A percentile compares a stretch with the other conserved stretches of the same genome.
Conservation (phyloP, 2,797 vertebrate species). For the Pampus argenteus region DNA sequence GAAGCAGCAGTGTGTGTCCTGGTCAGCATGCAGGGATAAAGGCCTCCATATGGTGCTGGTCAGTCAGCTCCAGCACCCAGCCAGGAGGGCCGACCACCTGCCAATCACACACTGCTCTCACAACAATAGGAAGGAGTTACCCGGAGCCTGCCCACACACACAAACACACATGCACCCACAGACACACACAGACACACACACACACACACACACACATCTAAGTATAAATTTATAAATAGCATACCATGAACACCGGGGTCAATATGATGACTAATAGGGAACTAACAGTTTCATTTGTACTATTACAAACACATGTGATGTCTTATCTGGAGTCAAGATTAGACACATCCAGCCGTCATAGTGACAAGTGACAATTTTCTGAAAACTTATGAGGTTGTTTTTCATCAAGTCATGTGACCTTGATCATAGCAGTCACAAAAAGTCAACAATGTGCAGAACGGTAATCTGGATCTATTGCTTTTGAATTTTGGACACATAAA, state of each 20-base stretch:
- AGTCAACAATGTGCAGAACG: too few species aligned
- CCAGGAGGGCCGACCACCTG: constrained; percentile 65
- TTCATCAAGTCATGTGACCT: too few species aligned
- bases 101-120: constrained; percentile 63
- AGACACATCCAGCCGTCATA: too few species aligned
- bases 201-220: too few species aligned
- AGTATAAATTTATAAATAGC: background rate
- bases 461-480: too few species aligned
- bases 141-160: constrained; percentile 3
- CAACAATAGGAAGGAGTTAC: constrained; percentile 50
- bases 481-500: too few species aligned
- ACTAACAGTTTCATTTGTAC: too few species aligned
- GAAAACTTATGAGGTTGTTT: too few species aligned
- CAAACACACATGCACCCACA: constrained; percentile 19
- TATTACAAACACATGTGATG: too few species aligned
- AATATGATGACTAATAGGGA: background rate
- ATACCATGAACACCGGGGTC: background rate
- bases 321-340: too few species aligned
- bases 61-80: constrained; percentile 57
- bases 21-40: constrained; percentile 61
- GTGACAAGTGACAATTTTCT: too few species aligned
- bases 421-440: too few species aligned
- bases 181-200: constrained; percentile 82
- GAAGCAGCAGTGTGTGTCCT: constrained; percentile 70
- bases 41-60: constrained; percentile 68